phyloP scores from a whole-genome alignment of 2,113 vertebrate species.

The Nibea coibor region DNA sequence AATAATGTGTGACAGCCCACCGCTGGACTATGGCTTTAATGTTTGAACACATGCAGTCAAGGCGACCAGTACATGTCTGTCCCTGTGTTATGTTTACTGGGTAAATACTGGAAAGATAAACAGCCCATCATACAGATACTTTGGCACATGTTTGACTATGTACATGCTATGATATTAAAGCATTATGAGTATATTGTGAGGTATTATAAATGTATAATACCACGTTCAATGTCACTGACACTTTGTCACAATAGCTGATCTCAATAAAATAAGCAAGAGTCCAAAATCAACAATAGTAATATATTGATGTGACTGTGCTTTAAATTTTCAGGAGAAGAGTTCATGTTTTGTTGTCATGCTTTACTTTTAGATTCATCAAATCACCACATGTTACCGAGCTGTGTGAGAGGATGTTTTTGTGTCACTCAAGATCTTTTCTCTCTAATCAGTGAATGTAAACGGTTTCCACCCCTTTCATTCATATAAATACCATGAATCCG shows the following conservation, averaged over 20 bases:
- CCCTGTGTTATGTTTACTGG: not conserved
- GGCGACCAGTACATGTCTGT: too few relatives aligned
- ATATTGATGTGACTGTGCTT: too few relatives aligned
- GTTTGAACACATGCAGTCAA: not conserved
- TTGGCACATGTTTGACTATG: not conserved
- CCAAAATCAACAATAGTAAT: not conserved
- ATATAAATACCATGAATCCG: not conserved
- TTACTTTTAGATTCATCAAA: not conserved
- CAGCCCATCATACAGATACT: not conserved
- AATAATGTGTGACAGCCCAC: slow-evolving; percentile 31
- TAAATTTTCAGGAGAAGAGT: too few relatives aligned
- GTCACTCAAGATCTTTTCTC: not conserved
- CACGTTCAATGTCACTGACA: not conserved
- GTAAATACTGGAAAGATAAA: not conserved
- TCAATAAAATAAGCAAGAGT: not conserved
- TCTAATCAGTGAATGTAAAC: not conserved
- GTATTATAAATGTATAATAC: not conserved
- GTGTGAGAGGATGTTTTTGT: not conserved
- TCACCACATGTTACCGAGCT: too few relatives aligned
- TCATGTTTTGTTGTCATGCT: not conserved
- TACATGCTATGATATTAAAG: not conserved
- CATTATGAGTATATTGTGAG: not conserved
- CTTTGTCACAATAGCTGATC: not conserved
- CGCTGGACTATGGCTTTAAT: slow-evolving; percentile 12
- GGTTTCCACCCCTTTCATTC: not conserved